Base-by-base conservation (phyloP, 2,797 vertebrate genomes). In the Molossus molossus region DNA sequence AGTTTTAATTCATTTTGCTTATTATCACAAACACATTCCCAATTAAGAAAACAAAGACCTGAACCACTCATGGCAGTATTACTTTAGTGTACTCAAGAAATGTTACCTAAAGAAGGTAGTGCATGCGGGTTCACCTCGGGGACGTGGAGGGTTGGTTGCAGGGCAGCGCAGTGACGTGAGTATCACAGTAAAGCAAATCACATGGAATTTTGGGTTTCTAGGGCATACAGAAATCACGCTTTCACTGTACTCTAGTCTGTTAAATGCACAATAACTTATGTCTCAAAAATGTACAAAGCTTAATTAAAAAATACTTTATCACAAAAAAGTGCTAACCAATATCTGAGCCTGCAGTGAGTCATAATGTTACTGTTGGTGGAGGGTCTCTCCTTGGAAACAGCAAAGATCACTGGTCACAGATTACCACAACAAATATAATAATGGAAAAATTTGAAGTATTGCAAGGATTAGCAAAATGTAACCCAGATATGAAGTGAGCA, bases 21-120 rank as follows among this genome's bases (percentile, higher is more conserved):
- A 57, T 73, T 80, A 11, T 87, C 62, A 85, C 82, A 94, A 84
- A 80, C 70, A 72, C 55, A 11, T 88, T 86, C 73, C 55, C 3
- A 64, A 20, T 83, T 85, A 72, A 93, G 37, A 40, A 92, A 91
- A 25, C 79, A 72, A 40, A 48, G 17, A 94, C 27, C 6, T 91
- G 0, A 97, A 76, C 69, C 88, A 70, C 96, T 97, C 21, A 33
- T 93, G 25, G 13, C 14, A 64, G 94, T 21, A 83, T 92, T 94
- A 95, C 73, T 76, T 90, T 98, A 95, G 96, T 96, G 90, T 84
- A 55, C 80, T 48, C 5, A 75, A 90, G 70, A 29, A 94, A 96
- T 94, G 95, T 92, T 76, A 45, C 11, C 94, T 65, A 72, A 96
- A 75, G 87, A 93, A 94, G 69, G 72, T 94, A 11, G 12, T 53